Evolutionary conservation across 2,888 invertebrate species (phyloP).

Genomic region (Polyploca ridens): DNA sequence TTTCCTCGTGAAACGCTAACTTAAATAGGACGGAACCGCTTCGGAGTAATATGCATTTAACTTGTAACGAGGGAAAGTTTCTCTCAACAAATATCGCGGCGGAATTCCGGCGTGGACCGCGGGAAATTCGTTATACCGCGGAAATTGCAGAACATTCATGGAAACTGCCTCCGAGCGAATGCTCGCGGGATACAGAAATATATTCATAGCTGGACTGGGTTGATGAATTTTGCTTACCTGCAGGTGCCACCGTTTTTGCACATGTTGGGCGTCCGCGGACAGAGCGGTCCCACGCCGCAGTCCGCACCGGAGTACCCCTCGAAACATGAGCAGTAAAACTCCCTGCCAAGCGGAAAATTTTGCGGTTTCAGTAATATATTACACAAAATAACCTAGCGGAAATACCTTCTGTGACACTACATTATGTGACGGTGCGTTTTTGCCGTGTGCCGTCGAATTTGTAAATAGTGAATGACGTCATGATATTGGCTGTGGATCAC

Average conservation of each 20-base stretch:
- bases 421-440: conserved; percentile 32
- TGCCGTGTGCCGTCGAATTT: conserved; percentile 32
- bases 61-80: conserved; percentile 57
- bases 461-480: conserved; percentile 43
- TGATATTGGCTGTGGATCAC: conserved; percentile 15
- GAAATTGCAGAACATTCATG: conserved; percentile 56
- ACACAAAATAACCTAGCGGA: conserved; percentile 29
- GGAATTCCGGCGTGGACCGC: conserved; percentile 47
- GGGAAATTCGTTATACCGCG: conserved; percentile 56
- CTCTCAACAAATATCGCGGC: conserved; percentile 49
- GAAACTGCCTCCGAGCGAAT: conserved; percentile 39
- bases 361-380: conserved; percentile 38
- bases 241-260: conserved; percentile 94
- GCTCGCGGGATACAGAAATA: conserved; percentile 24
- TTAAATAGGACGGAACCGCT: conserved; percentile 45
- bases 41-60: conserved; percentile 53
- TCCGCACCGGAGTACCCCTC: conserved; percentile 90
- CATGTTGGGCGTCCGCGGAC: conserved; percentile 84
- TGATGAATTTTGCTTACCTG: conserved; percentile 85
- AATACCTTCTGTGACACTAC: conserved; percentile 27
- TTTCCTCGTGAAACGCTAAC: conserved; percentile 26
- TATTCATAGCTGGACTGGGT: conserved; percentile 11
- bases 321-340: conserved; percentile 92
- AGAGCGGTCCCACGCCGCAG: conserved; percentile 92
- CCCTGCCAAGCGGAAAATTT: conserved; percentile 75